A percentile compares a stretch with the other conserved stretches of the same genome.
Evolutionary conservation across 2,113 vertebrate species (phyloP).

Genomic region (Paramisgurnus dabryanus): DNA sequence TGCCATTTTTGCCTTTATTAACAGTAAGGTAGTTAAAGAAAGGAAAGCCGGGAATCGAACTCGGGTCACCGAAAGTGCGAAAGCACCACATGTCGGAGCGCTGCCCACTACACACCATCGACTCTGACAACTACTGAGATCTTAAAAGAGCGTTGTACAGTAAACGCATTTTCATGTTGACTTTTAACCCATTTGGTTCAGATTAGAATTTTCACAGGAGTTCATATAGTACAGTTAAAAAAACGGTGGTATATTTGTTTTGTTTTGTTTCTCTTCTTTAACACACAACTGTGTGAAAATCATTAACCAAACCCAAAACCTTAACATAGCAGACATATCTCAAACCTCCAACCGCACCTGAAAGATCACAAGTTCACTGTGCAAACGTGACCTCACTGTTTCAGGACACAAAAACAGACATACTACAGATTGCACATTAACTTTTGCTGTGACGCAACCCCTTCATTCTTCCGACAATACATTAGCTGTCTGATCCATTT

Average conservation of each 20-base stretch:
- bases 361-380: background rate
- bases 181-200: background rate
- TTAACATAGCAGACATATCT: conserved; percentile 27
- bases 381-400: background rate
- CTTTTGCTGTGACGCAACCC: background rate
- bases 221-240: background rate
- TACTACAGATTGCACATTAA: conserved; percentile 25
- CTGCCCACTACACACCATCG: too few relatives aligned
- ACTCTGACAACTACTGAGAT: too few relatives aligned
- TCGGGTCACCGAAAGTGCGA: too few relatives aligned
- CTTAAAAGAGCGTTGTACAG: background rate
- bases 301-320: conserved; percentile 48
- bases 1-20: too few relatives aligned
- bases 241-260: background rate
- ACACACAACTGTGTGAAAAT: conserved; percentile 36
- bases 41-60: too few relatives aligned
- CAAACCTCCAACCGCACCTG: background rate
- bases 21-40: too few relatives aligned
- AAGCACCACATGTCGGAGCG: too few relatives aligned
- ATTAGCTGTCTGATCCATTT: background rate
- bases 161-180: background rate
- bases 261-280: background rate
- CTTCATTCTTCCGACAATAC: background rate
- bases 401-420: background rate
- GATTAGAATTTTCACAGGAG: background rate